A percentile compares a stretch with the other conserved stretches of the same genome.
Evolutionary conservation across 2,888 invertebrate genomes (phyloP).

Genomic region (Lissocephala sabroskyi): DNA sequence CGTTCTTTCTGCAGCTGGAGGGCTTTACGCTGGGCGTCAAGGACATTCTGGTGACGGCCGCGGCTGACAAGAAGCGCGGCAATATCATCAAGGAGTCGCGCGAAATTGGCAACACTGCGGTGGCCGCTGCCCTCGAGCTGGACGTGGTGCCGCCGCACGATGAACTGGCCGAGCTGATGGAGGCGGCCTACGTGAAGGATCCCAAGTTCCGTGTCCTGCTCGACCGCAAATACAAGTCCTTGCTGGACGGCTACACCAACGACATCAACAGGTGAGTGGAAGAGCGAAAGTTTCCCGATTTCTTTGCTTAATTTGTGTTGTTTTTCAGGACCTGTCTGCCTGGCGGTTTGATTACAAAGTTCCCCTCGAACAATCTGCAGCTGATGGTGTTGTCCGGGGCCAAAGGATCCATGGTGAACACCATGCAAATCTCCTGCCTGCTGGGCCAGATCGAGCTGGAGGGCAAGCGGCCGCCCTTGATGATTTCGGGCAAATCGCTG

Average conservation of each 20-base stretch:
- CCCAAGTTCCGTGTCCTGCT: constrained; percentile 85
- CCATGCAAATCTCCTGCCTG: constrained; percentile 98
- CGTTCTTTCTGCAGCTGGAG: constrained; percentile 87
- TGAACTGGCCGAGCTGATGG: constrained; percentile 79
- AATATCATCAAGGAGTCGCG: constrained; percentile 80
- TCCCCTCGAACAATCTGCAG: constrained; percentile 97
- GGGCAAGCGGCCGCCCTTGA: constrained; percentile 95
- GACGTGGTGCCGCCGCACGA: constrained; percentile 75
- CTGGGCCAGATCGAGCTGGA: constrained; percentile 99
- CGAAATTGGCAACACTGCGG: constrained; percentile 77
- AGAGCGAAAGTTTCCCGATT: neutral
- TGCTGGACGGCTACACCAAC: constrained; percentile 89
- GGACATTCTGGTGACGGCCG: constrained; percentile 87
- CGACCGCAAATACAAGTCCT: constrained; percentile 87
- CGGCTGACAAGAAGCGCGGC: constrained; percentile 82
- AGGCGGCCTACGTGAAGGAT: constrained; percentile 80
- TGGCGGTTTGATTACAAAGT: constrained; percentile 86
- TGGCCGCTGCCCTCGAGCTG: constrained; percentile 81
- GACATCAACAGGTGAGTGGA: constrained; percentile 83
- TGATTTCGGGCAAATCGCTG: constrained; percentile 88
- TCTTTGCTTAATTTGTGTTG: constrained; percentile 1
- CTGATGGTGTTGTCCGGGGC: constrained; percentile 99
- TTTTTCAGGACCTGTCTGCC: constrained; percentile 81
- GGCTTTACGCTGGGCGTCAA: constrained; percentile 97
- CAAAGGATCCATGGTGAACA: constrained; percentile 98